Conservation (phyloP, 2,888 invertebrate species). For the Hirtodrosophila cameraria region DNA sequence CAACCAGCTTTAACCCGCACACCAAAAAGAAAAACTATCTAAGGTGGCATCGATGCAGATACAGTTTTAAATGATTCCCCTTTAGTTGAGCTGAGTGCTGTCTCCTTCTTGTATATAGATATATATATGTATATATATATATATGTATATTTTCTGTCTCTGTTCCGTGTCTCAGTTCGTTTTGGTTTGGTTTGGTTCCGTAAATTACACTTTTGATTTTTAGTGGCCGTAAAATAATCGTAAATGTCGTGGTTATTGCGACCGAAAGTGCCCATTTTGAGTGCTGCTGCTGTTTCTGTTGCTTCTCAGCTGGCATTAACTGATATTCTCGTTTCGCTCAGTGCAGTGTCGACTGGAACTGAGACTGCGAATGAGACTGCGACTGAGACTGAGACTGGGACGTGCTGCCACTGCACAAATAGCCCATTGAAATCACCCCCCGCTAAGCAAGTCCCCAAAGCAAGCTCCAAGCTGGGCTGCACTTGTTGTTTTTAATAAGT, state of each 20-base stretch:
- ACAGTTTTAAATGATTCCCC: constrained; percentile 8
- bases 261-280: constrained; percentile 84
- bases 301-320: constrained; percentile 62
- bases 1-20: constrained; percentile 1
- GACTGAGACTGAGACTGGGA: constrained; percentile 34
- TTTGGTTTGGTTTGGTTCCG: constrained; percentile 77
- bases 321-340: constrained; percentile 80
- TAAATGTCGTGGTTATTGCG: constrained; percentile 84
- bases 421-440: constrained; percentile 40
- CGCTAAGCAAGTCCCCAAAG: constrained; percentile 8
- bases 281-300: constrained; percentile 58
- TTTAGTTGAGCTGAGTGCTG: constrained; percentile 5
- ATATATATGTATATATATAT: too few relatives aligned
- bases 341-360: constrained; percentile 57
- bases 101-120: constrained; percentile 2
- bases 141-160: constrained; percentile 19
- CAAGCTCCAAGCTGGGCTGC: constrained; percentile 55
- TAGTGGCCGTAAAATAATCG: constrained; percentile 85
- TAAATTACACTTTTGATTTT: constrained; percentile 84
- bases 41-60: constrained; percentile 36
- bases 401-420: constrained; percentile 77
- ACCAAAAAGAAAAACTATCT: constrained; percentile 14
- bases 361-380: constrained; percentile 8
- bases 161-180: constrained; percentile 46
- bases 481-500: constrained; percentile 82